Evolutionary conservation across 2,888 invertebrate genomes (phyloP).

Genomic region (Epiperipatus broadwayi): DNA sequence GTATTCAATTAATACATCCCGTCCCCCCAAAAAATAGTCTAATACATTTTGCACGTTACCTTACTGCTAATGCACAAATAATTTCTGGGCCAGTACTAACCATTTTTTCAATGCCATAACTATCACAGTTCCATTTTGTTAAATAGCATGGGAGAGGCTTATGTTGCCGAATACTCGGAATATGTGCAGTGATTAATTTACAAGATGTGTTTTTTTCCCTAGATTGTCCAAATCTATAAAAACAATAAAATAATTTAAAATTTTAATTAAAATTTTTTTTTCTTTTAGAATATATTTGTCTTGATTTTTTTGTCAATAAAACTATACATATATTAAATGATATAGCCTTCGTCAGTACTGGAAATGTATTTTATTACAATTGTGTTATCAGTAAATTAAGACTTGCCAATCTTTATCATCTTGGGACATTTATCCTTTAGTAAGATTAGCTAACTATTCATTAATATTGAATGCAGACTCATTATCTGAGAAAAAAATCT

Average conservation of each 20-base stretch:
- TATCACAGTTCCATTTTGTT: slow-evolving; percentile 55
- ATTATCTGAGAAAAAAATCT: no score
- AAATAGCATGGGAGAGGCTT: slow-evolving; percentile 40
- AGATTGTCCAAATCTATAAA: no score
- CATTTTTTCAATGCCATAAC: slow-evolving; percentile 37
- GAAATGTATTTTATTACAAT: no score
- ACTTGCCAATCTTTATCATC: no score
- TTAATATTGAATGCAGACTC: no score
- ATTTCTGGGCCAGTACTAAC: slow-evolving; percentile 45
- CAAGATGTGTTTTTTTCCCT: slow-evolving; percentile 41
- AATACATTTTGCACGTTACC: no score
- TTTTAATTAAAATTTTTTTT: slow-evolving; percentile 11
- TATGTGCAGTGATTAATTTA: slow-evolving; percentile 43
- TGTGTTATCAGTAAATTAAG: no score
- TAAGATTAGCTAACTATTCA: no score
- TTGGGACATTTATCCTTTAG: no score
- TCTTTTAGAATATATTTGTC: slow-evolving; percentile 1
- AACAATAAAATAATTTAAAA: slow-evolving; percentile 36
- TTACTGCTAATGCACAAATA: slow-evolving; percentile 59
- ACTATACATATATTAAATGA: no score
- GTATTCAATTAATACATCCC: slow-evolving; percentile 7
- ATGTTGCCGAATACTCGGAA: slow-evolving; percentile 47
- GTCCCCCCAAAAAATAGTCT: no score
- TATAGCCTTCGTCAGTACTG: no score
- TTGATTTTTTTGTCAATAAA: slow-evolving; percentile 5